Percentiles rank a stretch among this genome's conserved stretches.
Evolutionary conservation across 2,113 vertebrate species (phyloP).

Genomic region (Macquaria ambigua): DNA sequence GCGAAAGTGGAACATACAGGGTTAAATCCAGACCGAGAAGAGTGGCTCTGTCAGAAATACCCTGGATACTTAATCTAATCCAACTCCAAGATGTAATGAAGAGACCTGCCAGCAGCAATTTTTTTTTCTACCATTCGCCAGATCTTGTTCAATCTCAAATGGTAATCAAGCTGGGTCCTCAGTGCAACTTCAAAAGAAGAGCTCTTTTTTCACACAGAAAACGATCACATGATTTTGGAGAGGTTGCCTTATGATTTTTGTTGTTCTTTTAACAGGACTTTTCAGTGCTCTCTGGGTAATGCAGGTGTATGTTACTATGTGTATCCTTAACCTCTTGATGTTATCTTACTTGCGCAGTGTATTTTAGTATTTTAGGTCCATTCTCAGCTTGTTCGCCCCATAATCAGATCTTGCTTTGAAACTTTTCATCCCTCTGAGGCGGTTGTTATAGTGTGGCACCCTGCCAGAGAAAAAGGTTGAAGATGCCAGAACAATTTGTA

Average conservation of each 20-base stretch:
- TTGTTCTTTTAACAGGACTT: conserved; percentile 53
- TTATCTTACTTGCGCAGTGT: conserved; percentile 41
- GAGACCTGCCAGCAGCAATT: conserved; percentile 65
- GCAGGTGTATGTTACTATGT: conserved; percentile 54
- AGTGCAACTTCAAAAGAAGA: conserved; percentile 62
- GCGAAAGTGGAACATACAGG: conserved; percentile 57
- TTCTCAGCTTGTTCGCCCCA: conserved; percentile 41
- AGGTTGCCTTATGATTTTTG: conserved; percentile 53
- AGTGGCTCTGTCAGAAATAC: conserved; percentile 58
- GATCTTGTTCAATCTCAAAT: conserved; percentile 66
- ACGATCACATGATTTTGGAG: conserved; percentile 58
- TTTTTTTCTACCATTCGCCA: conserved; percentile 46
- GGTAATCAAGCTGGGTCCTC: conserved; percentile 65
- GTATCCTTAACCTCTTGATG: conserved; percentile 48
- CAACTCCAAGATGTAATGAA: conserved; percentile 62
- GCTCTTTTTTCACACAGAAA: conserved; percentile 28
- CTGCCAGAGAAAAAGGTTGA: conserved; percentile 13
- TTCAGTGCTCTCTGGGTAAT: conserved; percentile 43
- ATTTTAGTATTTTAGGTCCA: conserved; percentile 43
- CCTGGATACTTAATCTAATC: conserved; percentile 67
- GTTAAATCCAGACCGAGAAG: conserved; percentile 58
- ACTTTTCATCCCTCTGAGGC: conserved; percentile 23
- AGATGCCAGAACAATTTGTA: conserved; percentile 2
- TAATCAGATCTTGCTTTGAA: conserved; percentile 62
- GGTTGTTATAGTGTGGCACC: conserved; percentile 29